phyloP scores from a whole-genome alignment of 2,113 vertebrate genomes.

The Leuciscus idus region DNA sequence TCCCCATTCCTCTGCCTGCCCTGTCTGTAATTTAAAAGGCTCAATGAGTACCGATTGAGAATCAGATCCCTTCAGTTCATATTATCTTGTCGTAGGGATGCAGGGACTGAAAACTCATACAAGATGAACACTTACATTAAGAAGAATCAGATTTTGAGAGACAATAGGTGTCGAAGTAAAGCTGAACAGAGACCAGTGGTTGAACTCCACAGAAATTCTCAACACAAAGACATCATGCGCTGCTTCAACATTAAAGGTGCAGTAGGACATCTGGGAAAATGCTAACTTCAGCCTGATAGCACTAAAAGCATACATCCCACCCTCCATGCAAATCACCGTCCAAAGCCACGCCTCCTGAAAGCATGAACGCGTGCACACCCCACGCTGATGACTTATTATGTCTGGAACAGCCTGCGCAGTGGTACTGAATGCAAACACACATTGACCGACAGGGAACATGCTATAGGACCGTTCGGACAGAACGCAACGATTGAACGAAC shows the following conservation, averaged over 20 bases:
- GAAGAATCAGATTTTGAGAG: background rate
- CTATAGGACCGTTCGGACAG: too few relatives aligned
- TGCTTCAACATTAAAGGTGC: background rate
- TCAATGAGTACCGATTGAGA: background rate
- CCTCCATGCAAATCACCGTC: too few relatives aligned
- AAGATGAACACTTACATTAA: background rate
- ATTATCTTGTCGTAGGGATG: background rate
- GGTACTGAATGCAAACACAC: too few relatives aligned
- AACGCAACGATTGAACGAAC: too few relatives aligned
- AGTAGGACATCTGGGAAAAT: too few relatives aligned
- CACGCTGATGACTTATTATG: too few relatives aligned
- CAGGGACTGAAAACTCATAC: background rate
- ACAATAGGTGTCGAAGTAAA: background rate
- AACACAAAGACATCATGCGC: background rate
- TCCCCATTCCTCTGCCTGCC: background rate
- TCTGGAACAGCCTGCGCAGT: too few relatives aligned
- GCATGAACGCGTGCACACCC: too few relatives aligned
- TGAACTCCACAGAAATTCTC: background rate
- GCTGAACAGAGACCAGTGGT: background rate
- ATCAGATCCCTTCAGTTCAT: background rate
- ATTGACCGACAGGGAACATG: too few relatives aligned
- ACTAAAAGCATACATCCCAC: too few relatives aligned
- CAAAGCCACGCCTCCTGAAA: too few relatives aligned
- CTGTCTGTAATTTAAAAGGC: slow-evolving; percentile 2
- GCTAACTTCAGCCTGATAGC: too few relatives aligned